Conservation (phyloP, 1,140 invertebrate species). For the Stegodyphus mimosarum region DNA sequence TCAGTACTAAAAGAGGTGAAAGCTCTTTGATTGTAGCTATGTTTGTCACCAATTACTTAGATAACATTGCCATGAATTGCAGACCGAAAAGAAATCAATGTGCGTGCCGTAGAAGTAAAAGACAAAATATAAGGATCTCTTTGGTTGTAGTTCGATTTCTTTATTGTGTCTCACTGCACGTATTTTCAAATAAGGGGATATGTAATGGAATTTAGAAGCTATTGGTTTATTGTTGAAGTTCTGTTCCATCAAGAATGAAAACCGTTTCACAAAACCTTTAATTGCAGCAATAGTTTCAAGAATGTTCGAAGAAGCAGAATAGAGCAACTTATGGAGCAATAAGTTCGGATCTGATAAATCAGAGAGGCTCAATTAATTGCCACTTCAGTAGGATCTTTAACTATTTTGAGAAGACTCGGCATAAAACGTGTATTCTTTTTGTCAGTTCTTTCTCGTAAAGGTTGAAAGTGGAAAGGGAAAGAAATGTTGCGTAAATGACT, state of each 20-base stretch:
- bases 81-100: not conserved
- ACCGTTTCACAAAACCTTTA: constrained; percentile 4
- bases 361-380: not conserved
- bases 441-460: not conserved
- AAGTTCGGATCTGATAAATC: not conserved
- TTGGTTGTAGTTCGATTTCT: not conserved
- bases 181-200: constrained; percentile 4
- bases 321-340: not conserved
- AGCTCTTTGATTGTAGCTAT: not conserved
- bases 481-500: not conserved
- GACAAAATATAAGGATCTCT: not conserved
- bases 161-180: constrained; percentile 2
- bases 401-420: not conserved
- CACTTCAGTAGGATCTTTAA: constrained; percentile 10
- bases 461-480: not conserved
- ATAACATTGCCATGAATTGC: not conserved
- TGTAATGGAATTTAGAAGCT: constrained; percentile 5
- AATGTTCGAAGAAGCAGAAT: not conserved
- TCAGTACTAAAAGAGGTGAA: not conserved
- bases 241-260: not conserved
- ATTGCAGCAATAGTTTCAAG: not conserved
- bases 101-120: not conserved
- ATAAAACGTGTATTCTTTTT: not conserved
- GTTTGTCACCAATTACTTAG: not conserved
- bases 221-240: not conserved